Conservation (phyloP, 2,113 vertebrate species). For the Tylochromis polylepis region DNA sequence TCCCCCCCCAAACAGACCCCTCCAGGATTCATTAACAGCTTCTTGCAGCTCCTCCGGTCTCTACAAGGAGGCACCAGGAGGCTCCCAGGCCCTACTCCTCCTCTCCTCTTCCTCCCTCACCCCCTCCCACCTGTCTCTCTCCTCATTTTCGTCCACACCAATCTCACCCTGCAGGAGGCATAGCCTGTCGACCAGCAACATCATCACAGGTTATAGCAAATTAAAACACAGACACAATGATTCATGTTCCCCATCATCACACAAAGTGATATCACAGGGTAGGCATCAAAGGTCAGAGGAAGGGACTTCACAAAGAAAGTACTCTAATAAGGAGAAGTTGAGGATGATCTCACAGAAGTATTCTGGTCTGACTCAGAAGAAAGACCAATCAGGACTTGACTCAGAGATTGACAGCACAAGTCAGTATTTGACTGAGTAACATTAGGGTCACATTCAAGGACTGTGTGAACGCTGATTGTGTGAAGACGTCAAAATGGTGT, state of each 20-base stretch:
- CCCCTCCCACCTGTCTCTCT: constrained; percentile 36
- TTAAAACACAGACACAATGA: not conserved
- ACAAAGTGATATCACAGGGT: not conserved
- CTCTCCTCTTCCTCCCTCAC: constrained; percentile 31
- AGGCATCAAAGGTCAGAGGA: not conserved
- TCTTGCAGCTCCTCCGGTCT: constrained; percentile 13
- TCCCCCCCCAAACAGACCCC: not conserved
- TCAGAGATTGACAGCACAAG: not conserved
- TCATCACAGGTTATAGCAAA: not conserved
- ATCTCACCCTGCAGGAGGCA: not conserved
- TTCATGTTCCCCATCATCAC: not conserved
- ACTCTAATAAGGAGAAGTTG: constrained; percentile 5
- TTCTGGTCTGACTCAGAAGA: not conserved
- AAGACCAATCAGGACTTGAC: not conserved
- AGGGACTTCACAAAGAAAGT: not conserved
- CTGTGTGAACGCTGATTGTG: not conserved
- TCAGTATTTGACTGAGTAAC: not conserved
- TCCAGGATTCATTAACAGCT: not conserved
- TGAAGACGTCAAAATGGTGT: not conserved
- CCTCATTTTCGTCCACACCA: not conserved
- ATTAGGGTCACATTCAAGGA: not conserved
- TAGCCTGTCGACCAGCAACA: constrained; percentile 11
- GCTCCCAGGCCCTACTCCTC: constrained; percentile 30
- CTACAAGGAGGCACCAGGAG: not conserved
- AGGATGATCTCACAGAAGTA: constrained; percentile 20